Base-by-base conservation (phyloP, 2,797 vertebrate species). In the Pachyuromys duprasi region DNA sequence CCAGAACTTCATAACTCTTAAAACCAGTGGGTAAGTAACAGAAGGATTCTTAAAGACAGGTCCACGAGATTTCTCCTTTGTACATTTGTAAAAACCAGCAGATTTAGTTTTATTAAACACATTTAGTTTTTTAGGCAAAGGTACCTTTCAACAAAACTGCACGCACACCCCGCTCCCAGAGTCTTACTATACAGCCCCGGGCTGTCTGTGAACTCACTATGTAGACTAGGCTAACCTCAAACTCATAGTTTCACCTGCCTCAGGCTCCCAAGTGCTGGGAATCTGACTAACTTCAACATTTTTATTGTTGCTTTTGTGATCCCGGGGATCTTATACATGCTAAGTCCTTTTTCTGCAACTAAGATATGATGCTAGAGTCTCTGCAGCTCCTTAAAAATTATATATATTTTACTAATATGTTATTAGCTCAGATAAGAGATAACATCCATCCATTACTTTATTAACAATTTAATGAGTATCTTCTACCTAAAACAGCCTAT, bases 351-450 rank as follows among this genome's bases (percentile, higher is more conserved):
- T 31, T 81, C 55, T 57, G 22, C 18, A 57, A 53, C 15, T 82
- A 31, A 65, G 20, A 22, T 55, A 53, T 18, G 9, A 28, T 18
- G 33, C 39, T 14, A 88, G 55, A 14, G 39, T 87, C 24, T 80
- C 69, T 74, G 63, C 14, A 69, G 26, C 9, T 91, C 91, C 79
- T 76, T 36, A 20, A 83, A 81, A 80, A 60, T 22, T 39, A 79
- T 12, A 55, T 18, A 17, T 63, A 84, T 49, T 72, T 95, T 86
- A 90, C 57, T 80, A 91, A 60, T 12, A 72, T 65, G 36, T 53
- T 75, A 89, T 92, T 92, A 94, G 82, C 39, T 95, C 70, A 92
- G 22, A 93, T 86, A 96, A 97, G 93, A 94, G 28, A 26, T 62
- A 57, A 39, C 8, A 94, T 49, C 22, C 14, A 94, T 65, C 83